A percentile compares a stretch with the other conserved stretches of the same genome.
Conservation (phyloP, 2,797 vertebrate genomes). For the Myotis vivesi region DNA sequence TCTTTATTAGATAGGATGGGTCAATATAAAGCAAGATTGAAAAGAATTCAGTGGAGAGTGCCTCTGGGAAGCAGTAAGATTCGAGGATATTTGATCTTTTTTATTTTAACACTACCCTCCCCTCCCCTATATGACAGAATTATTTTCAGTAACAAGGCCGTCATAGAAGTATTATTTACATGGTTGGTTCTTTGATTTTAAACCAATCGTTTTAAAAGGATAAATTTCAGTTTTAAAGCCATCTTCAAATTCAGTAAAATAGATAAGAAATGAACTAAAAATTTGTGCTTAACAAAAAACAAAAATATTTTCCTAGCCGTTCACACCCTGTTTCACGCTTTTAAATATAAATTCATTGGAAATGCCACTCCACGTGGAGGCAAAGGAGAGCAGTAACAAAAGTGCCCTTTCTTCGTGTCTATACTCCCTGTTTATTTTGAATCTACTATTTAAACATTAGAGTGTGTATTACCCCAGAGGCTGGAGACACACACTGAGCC, state of each 20-base stretch:
- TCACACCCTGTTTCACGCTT: neutral
- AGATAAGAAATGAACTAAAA: neutral
- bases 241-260: neutral
- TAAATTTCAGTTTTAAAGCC: neutral
- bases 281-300: neutral
- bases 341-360: constrained; percentile 20
- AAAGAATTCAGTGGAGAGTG: neutral
- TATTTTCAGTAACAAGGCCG: neutral
- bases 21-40: neutral
- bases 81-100: neutral
- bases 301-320: neutral
- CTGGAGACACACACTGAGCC: neutral
- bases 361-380: neutral
- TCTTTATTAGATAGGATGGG: too few species aligned
- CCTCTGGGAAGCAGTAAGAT: neutral
- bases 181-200: neutral
- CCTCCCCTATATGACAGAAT: neutral
- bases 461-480: neutral
- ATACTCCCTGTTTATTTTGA: constrained; percentile 11
- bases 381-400: neutral
- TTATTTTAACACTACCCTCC: neutral
- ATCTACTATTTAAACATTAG: neutral
- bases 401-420: neutral
- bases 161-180: neutral
- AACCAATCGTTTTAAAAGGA: constrained; percentile 1